Conservation (phyloP, 2,888 invertebrate species). For the Axea sp. region DNA sequence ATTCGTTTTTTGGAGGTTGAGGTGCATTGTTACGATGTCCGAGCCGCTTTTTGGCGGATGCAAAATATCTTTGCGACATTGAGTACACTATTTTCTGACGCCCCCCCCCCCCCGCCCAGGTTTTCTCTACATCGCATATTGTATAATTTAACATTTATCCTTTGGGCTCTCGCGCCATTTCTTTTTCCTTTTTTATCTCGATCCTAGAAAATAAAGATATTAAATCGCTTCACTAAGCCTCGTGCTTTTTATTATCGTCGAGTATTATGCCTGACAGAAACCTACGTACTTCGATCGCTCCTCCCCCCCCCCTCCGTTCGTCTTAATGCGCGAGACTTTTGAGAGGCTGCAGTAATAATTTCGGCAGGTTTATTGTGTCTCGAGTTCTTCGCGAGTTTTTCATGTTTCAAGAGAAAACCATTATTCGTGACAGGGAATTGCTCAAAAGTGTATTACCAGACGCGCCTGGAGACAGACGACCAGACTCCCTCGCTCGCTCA, state of each 20-base stretch:
- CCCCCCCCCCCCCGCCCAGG: not conserved
- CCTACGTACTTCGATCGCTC: constrained; percentile 48
- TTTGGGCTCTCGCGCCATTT: not conserved
- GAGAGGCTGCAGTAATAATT: constrained; percentile 69
- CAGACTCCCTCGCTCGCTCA: constrained; percentile 65
- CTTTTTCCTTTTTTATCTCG: constrained; percentile 17
- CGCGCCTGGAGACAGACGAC: constrained; percentile 72
- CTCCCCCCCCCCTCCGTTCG: constrained; percentile 23
- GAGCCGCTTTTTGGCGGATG: constrained; percentile 39
- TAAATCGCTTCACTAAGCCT: constrained; percentile 46
- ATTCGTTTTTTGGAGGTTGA: constrained; percentile 29
- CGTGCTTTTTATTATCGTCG: constrained; percentile 54
- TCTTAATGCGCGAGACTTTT: constrained; percentile 62
- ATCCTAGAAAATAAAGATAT: constrained; percentile 20
- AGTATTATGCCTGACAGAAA: constrained; percentile 51
- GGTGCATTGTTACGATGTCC: constrained; percentile 29
- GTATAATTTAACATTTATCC: constrained; percentile 45
- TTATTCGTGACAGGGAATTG: constrained; percentile 73
- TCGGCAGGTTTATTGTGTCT: constrained; percentile 70
- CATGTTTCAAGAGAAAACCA: constrained; percentile 70
- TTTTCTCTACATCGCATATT: constrained; percentile 12
- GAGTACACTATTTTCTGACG: constrained; percentile 44
- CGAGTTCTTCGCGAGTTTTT: constrained; percentile 66
- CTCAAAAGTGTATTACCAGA: constrained; percentile 71
- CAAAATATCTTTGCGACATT: constrained; percentile 32